Percentiles rank a stretch among this genome's conserved stretches.
Conservation (phyloP, 1,140 invertebrate genomes). For the Zeugodacus cucurbitae region DNA sequence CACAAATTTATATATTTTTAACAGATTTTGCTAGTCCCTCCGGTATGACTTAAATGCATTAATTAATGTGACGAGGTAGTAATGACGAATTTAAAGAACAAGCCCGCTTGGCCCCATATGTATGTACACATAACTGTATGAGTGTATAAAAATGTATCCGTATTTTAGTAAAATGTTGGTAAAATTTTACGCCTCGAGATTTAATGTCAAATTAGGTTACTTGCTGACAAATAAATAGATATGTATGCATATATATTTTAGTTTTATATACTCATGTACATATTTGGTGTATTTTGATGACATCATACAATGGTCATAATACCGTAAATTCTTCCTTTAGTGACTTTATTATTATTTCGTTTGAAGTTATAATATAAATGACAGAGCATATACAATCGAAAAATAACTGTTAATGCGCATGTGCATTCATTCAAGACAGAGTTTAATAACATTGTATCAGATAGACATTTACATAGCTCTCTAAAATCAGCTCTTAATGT, state of each 20-base stretch:
- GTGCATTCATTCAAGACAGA: not conserved
- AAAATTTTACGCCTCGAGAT: not conserved
- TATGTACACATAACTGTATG: too few species aligned
- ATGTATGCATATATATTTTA: not conserved
- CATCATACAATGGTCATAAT: not conserved
- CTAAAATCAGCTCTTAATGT: not conserved
- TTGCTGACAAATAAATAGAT: not conserved
- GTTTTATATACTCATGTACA: not conserved
- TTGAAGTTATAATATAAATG: not conserved
- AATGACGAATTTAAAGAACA: too few species aligned
- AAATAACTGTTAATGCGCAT: not conserved
- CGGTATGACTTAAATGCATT: not conserved
- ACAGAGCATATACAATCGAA: not conserved
- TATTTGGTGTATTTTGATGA: not conserved
- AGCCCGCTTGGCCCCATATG: rapidly evolving
- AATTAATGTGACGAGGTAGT: too few species aligned
- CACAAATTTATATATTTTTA: not conserved
- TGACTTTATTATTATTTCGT: not conserved
- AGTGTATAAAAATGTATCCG: too few species aligned
- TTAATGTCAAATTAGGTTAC: not conserved
- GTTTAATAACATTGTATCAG: not conserved
- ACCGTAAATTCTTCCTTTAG: not conserved
- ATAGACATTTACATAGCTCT: not conserved
- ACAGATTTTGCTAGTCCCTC: not conserved
- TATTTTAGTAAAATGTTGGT: too few species aligned